Conservation (phyloP, 1,140 invertebrate genomes). For the Araneus ventricosus region DNA sequence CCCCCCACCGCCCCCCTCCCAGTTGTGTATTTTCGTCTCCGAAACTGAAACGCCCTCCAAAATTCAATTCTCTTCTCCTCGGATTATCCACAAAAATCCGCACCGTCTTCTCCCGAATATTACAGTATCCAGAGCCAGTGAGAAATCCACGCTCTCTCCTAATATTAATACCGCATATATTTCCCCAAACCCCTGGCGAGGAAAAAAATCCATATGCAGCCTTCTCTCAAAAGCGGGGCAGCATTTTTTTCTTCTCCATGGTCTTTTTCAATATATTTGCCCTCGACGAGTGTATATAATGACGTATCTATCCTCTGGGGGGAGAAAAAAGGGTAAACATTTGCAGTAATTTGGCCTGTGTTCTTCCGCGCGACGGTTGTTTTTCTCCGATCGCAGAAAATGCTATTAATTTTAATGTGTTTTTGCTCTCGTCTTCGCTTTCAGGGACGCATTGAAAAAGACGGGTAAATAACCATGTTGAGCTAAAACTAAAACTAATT, state of each 20-base stretch:
- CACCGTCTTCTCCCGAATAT: not conserved
- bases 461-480: not conserved
- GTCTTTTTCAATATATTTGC: not conserved
- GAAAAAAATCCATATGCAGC: not conserved
- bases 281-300: not conserved
- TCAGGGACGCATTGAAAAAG: not conserved
- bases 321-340: not conserved
- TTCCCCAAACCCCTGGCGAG: not conserved
- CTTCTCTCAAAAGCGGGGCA: not conserved
- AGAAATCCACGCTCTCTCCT: not conserved
- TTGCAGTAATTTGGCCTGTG: not conserved
- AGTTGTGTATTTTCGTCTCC: not conserved
- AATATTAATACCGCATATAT: constrained; percentile 49
- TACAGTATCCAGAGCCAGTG: not conserved
- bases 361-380: not conserved
- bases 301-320: not conserved
- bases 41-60: not conserved
- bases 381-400: not conserved
- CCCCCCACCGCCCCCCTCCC: not conserved
- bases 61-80: constrained; percentile 37
- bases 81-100: constrained; percentile 49
- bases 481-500: constrained; percentile 23
- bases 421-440: not conserved
- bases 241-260: not conserved
- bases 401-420: constrained; percentile 27